These are phyloP conservation scores for Dermochelys coriacea DNA, from an alignment of 2,797 vertebrate genomes.

Conservation along the genomic window DNA sequence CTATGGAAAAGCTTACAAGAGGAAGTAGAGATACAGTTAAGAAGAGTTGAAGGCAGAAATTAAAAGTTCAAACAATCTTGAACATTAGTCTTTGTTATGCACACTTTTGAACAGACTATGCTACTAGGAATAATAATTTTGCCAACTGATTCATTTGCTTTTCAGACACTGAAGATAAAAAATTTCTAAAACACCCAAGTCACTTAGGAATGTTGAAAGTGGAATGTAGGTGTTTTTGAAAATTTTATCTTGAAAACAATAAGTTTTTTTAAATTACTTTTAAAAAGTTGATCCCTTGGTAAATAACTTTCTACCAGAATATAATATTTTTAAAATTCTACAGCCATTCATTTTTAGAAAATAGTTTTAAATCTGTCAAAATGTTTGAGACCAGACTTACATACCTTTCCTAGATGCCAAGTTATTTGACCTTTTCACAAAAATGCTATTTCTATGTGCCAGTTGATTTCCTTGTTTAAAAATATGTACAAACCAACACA, in stretches of 20 bases:
- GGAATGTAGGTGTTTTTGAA: too few species aligned
- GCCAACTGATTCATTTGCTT: too few species aligned
- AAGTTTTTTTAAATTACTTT: neutral
- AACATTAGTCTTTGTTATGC: neutral
- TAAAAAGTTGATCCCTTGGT: neutral
- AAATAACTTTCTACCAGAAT: neutral
- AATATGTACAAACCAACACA: neutral
- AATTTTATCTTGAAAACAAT: too few species aligned
- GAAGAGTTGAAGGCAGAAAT: neutral
- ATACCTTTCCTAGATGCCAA: neutral
- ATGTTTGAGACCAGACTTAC: neutral
- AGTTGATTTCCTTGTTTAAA: neutral
- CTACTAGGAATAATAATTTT: neutral
- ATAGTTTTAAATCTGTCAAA: neutral
- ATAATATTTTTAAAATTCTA: neutral
- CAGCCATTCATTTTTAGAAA: neutral
- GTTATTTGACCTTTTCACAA: neutral
- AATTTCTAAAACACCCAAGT: too few species aligned
- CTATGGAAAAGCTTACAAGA: neutral
- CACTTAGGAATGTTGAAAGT: too few species aligned
- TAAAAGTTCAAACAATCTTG: neutral
- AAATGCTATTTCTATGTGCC: neutral
- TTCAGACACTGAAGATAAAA: too few species aligned
- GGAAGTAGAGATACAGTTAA: neutral
- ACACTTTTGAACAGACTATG: neutral